A percentile compares a stretch with the other conserved stretches of the same genome.
phyloP scores from a whole-genome alignment of 2,888 invertebrate species.

The Drosophila percnosoma region DNA sequence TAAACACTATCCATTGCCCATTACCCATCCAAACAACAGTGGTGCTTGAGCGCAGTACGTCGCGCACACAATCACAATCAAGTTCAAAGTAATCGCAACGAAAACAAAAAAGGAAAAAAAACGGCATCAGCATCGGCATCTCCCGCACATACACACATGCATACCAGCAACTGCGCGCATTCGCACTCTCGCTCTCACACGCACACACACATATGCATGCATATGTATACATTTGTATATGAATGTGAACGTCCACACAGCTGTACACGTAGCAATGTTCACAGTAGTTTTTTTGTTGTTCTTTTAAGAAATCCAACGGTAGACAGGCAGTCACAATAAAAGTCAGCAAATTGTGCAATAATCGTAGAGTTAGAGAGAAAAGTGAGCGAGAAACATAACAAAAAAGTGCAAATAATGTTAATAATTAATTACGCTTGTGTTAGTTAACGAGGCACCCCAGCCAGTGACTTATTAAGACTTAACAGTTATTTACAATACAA shows the following conservation, averaged over 20 bases:
- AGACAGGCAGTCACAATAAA: conserved; percentile 30
- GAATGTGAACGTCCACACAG: conserved; percentile 47
- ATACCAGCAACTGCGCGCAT: conserved; percentile 58
- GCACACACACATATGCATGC: conserved; percentile 13
- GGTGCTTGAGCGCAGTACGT: conserved; percentile 51
- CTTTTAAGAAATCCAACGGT: conserved; percentile 45
- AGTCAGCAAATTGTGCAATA: conserved; percentile 64
- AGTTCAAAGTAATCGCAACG: conserved; percentile 67
- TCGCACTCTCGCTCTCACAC: conserved; percentile 62
- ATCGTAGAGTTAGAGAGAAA: conserved; percentile 28
- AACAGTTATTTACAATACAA: conserved; percentile 48
- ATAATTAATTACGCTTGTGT: conserved; percentile 44
- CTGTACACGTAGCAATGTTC: conserved; percentile 73
- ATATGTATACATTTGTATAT: background rate
- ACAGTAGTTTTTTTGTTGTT: conserved; percentile 43
- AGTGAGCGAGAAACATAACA: conserved; percentile 26
- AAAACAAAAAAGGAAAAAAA: conserved; percentile 46
- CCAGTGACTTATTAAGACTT: conserved; percentile 12
- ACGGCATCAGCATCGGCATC: conserved; percentile 43
- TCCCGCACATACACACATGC: conserved; percentile 44
- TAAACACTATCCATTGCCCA: conserved; percentile 9
- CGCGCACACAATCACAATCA: conserved; percentile 52
- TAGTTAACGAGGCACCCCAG: conserved; percentile 9
- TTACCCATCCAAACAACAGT: conserved; percentile 27
- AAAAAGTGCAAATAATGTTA: conserved; percentile 38